Percentiles rank a stretch among this genome's conserved stretches.
These are phyloP conservation scores for Brachypodius melanocephalos DNA, from an alignment of 2,113 vertebrate genomes.

Conservation along the genomic window DNA sequence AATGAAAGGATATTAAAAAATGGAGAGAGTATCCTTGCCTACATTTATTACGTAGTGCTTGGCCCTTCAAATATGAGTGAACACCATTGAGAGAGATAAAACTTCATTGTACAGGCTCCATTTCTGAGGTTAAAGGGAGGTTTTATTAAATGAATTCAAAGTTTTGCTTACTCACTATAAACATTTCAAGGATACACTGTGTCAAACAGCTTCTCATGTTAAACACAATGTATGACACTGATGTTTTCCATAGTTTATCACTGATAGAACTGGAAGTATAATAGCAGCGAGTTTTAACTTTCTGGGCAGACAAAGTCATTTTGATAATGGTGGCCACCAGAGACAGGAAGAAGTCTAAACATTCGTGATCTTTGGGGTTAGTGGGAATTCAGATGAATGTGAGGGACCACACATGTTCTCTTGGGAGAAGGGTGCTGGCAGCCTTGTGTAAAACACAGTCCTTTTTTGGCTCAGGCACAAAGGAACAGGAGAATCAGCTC, in stretches of 20 bases:
- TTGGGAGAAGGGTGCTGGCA: slow-evolving; percentile 47
- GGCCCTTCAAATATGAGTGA: neutral
- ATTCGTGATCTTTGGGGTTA: slow-evolving; percentile 39
- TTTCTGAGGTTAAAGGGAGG: slow-evolving; percentile 16
- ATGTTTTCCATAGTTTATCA: neutral
- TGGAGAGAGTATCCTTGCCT: neutral
- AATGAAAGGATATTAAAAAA: neutral
- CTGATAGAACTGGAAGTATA: neutral
- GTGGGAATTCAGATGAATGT: slow-evolving; percentile 6
- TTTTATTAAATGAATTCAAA: slow-evolving; percentile 32
- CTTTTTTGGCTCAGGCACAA: slow-evolving; percentile 6
- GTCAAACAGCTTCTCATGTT: slow-evolving; percentile 31
- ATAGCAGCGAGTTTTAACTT: neutral
- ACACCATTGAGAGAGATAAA: neutral
- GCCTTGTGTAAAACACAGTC: neutral
- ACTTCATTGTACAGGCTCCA: neutral
- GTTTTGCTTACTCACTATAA: slow-evolving; percentile 32
- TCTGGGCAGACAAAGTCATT: slow-evolving; percentile 7
- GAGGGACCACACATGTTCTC: slow-evolving; percentile 50
- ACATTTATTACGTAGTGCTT: neutral
- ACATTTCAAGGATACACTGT: slow-evolving; percentile 40
- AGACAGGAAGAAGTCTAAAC: slow-evolving; percentile 52
- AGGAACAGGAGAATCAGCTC: slow-evolving; percentile 21
- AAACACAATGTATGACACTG: slow-evolving; percentile 15
- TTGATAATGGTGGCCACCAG: slow-evolving; percentile 36